Percentiles rank a stretch among this genome's conserved stretches.
Evolutionary conservation across 2,113 vertebrate genomes (phyloP).

Genomic region (Meles meles): DNA sequence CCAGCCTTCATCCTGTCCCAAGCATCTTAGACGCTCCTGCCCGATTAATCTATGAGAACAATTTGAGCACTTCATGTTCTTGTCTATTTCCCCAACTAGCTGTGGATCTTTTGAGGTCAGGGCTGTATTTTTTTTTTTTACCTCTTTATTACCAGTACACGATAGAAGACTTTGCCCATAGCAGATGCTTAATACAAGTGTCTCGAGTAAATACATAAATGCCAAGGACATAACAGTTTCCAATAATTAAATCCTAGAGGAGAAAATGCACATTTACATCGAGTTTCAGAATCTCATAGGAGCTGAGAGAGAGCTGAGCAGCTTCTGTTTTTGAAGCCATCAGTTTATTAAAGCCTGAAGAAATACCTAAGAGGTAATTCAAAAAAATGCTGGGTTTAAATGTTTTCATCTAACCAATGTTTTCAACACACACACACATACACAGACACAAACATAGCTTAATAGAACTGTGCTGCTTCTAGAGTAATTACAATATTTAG

Average conservation of each 20-base stretch:
- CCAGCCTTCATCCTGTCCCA: background rate
- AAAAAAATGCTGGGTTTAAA: background rate
- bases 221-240: background rate
- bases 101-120: background rate
- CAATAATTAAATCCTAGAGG: background rate
- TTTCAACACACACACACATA: background rate
- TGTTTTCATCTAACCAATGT: background rate
- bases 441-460: background rate
- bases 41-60: background rate
- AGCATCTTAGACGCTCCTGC: background rate
- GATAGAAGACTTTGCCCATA: background rate
- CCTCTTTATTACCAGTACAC: background rate
- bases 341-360: constrained; percentile 31
- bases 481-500: background rate
- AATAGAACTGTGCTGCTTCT: background rate
- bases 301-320: background rate
- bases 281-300: background rate
- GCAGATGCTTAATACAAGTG: background rate
- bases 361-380: background rate
- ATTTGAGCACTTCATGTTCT: background rate
- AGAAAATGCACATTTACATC: background rate
- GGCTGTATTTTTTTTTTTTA: background rate
- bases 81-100: background rate
- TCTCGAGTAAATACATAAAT: background rate
- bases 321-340: constrained; percentile 6